These are phyloP conservation scores for Dromaius novaehollandiae DNA, from an alignment of 2,113 vertebrate species.

Conservation along the genomic window DNA sequence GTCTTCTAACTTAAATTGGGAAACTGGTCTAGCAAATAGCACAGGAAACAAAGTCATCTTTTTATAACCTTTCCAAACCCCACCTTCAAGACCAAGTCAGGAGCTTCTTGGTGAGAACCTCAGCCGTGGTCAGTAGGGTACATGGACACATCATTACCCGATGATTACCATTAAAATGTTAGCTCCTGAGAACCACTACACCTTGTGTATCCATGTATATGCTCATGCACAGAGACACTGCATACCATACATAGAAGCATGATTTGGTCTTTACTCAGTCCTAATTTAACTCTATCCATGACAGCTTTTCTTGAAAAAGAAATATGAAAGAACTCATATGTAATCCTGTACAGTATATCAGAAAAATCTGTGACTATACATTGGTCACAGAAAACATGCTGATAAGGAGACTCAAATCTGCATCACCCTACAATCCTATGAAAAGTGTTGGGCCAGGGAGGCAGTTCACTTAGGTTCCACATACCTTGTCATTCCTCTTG, in stretches of 20 bases:
- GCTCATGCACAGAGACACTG: not conserved
- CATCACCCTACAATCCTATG: not conserved
- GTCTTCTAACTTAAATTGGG: not conserved
- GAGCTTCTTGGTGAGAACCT: constrained; percentile 28
- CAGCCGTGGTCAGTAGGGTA: not conserved
- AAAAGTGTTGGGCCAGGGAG: not conserved
- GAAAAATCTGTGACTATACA: not conserved
- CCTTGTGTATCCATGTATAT: not conserved
- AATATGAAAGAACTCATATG: not conserved
- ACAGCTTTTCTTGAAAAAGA: not conserved
- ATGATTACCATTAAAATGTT: constrained; percentile 6
- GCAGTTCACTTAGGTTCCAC: not conserved
- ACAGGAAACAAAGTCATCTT: constrained; percentile 49
- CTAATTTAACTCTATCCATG: constrained; percentile 5
- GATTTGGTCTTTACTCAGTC: not conserved
- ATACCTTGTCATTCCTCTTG: not conserved
- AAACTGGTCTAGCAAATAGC: constrained; percentile 23
- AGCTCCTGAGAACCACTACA: not conserved
- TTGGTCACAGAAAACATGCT: not conserved
- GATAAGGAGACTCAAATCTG: not conserved
- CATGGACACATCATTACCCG: not conserved
- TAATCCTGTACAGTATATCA: not conserved
- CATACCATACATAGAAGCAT: not conserved
- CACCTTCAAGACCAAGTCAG: not conserved
- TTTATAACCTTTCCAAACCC: constrained; percentile 2